These are phyloP conservation scores for Plutella xylostella DNA, from an alignment of 2,888 invertebrate species.

Conservation along the genomic window DNA sequence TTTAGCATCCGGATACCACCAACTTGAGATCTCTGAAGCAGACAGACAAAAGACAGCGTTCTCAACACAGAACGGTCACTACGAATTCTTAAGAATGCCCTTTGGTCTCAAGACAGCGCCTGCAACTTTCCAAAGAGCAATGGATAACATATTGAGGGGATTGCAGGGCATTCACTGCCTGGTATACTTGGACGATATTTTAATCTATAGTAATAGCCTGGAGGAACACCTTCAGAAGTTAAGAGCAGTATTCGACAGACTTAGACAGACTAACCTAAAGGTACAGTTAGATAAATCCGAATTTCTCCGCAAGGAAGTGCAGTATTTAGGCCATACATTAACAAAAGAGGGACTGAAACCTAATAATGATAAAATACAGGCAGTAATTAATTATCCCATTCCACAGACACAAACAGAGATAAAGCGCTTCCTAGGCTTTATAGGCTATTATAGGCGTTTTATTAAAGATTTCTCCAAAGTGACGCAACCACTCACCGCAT, in stretches of 20 bases:
- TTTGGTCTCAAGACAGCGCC: slow-evolving; percentile 34
- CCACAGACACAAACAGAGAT: slow-evolving; percentile 13
- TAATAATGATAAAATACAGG: slow-evolving; percentile 14
- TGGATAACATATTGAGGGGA: slow-evolving; percentile 24
- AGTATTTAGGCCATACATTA: slow-evolving; percentile 20
- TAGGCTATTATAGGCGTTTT: slow-evolving; percentile 28
- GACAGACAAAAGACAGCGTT: slow-evolving; percentile 36
- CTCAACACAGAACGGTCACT: slow-evolving; percentile 27
- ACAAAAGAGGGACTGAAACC: slow-evolving; percentile 13
- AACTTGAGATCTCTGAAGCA: too few relatives aligned
- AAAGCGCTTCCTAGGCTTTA: slow-evolving; percentile 25
- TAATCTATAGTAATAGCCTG: slow-evolving; percentile 19
- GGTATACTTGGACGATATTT: slow-evolving; percentile 24
- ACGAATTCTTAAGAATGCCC: slow-evolving; percentile 31
- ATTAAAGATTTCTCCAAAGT: slow-evolving; percentile 22
- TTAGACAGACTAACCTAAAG: slow-evolving; percentile 1
- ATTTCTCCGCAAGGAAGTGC: neutral
- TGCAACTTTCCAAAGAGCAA: slow-evolving; percentile 27
- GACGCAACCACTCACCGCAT: slow-evolving; percentile 24
- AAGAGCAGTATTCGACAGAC: slow-evolving; percentile 12
- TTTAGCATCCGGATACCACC: too few relatives aligned
- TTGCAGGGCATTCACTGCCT: slow-evolving; percentile 20
- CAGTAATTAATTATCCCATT: slow-evolving; percentile 9
- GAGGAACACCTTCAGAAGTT: slow-evolving; percentile 9
- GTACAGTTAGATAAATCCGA: slow-evolving; percentile 1